Base-by-base conservation (phyloP, 2,888 invertebrate species). In the Steinernema hermaphroditum region DNA sequence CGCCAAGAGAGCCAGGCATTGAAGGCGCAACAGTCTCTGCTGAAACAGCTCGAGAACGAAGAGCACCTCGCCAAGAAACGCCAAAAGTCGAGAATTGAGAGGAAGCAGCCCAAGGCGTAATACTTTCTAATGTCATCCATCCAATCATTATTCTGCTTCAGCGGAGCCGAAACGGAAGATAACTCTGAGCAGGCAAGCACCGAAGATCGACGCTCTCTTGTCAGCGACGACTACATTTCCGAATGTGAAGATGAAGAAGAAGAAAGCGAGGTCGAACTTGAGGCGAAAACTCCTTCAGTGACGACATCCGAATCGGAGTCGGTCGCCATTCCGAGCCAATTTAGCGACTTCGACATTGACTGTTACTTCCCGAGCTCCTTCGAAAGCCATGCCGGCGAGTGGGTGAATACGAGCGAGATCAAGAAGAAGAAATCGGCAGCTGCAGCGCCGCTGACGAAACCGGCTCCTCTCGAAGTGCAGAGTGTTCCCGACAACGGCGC, bases 1-100 rank as follows among this genome's bases (percentile, higher is more conserved):
- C 93, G 94, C 12, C 97, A 98, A 88, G 97, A 96, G 4, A 94
- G 94, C 46, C 94, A 96, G 87, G 97, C 98, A 68, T 95, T 96
- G 87, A 94, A 96, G 88, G 96, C 96, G 88, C 97, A 97, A 0
- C 92, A 92, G 72, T 96, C 93, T 84, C 89, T 98, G 49, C 89
- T 98, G 22, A 94, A 96, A 88, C 95, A 97, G 88, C 89, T 98
- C 0, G 96, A 96, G 87, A 92, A 93, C 88, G 97, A 98, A 88
- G 68, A 80, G 78, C 80, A 81, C 54, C 68, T 78, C 41, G 75
- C 75, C 22, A 72, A 46, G n/a, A 46, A 9, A n/a, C 46, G 46
- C 46, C 16, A 16, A 6, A 75, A 49, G 71, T 74, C 50, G n/a
- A 6, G 46, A 19, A 6, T 16, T 46, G 16, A 16, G 4, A 46